Base-by-base conservation (phyloP, 2,797 vertebrate genomes). In the Gadopsis bispinosus region DNA sequence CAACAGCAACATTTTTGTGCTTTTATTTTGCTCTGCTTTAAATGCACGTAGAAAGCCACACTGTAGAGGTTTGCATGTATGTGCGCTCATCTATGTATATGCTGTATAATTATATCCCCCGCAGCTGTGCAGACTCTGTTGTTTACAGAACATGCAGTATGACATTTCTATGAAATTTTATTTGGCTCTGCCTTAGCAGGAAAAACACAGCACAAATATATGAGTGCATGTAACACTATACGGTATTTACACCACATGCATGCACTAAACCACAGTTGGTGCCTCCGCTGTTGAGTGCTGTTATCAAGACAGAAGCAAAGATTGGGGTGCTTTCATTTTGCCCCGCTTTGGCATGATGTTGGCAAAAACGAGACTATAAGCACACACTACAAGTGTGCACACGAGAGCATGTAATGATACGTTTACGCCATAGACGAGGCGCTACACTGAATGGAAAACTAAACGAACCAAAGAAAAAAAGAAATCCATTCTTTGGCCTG, bases 101-200 rank as follows among this genome's bases (percentile, higher is more conserved):
- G 16, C 50, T 55, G 16, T 65, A 33, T 77, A 59, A 84, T 86
- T 69, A 80, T 6, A 14, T 6, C 9, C 35, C 54, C 51, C 61
- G 29, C 41, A 56, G 41, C 5, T 39, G 10, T 59, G 69, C 69
- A 29, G 39, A 6, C 26, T 48, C 19, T 59, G 58, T 20, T 43
- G 29, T 71, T 69, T 50, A 64, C 17, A 62, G 33, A 54, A 64
- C 55, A 29, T 53, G 0, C 51, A 39, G 22, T 7, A 43, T 19
- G 35, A 43, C 16, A 60, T 56, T 51, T 43, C 17, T 54, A 12
- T 16, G n/a, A n/a, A n/a, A 16, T 59, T 58, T 72, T 9, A 17
- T 63, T 67, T 31, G 37, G 11, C 29, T 29, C 35, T 53, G 47
- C 8, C 12, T 65, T 59, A 17, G 39, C 26, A 63, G 41, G 29